phyloP scores from a whole-genome alignment of 1,140 invertebrate species.

The Pteromalus puparum region DNA sequence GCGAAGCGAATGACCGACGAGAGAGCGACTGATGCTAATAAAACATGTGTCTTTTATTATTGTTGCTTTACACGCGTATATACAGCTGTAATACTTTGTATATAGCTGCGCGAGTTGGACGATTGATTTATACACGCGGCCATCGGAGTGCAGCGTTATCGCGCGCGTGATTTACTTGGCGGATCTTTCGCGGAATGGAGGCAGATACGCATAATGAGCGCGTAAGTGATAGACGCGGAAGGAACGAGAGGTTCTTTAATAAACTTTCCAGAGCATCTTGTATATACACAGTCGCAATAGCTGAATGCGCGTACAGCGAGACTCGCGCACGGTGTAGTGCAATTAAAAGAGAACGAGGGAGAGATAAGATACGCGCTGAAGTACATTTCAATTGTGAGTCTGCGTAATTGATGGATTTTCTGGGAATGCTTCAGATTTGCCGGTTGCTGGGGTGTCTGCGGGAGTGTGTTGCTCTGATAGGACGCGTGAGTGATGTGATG shows the following conservation, averaged over 20 bases:
- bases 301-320: too few relatives aligned
- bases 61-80: neutral
- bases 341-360: neutral
- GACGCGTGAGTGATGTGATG: neutral
- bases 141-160: neutral
- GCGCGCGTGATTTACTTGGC: neutral
- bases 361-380: neutral
- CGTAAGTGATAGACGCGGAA: neutral
- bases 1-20: neutral
- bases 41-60: neutral
- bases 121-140: neutral
- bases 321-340: too few relatives aligned
- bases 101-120: neutral
- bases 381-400: neutral
- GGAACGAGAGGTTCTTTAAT: neutral
- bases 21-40: neutral
- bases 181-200: neutral
- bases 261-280: slow-evolving; percentile 1
- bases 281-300: too few relatives aligned
- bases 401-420: slow-evolving; percentile 6
- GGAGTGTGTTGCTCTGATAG: neutral
- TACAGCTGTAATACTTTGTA: neutral
- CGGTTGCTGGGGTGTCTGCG: neutral
- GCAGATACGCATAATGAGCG: neutral
- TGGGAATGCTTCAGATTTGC: neutral